Base-by-base conservation (phyloP, 2,888 invertebrate genomes). In the Amiota mariae region DNA sequence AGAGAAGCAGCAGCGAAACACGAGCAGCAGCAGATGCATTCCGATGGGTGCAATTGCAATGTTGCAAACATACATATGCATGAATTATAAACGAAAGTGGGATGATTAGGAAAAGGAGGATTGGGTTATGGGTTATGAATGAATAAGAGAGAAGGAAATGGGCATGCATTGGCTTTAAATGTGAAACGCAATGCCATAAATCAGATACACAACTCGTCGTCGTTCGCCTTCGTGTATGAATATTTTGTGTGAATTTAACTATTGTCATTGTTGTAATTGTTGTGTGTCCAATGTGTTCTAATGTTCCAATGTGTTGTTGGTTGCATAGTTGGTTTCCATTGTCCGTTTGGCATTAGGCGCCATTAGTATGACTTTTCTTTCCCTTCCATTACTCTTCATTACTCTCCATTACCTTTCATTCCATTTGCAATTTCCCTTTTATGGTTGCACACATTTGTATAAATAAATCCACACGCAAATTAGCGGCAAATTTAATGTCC, bases 391-490 rank as follows among this genome's bases (percentile, higher is more conserved):
- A 20, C 18, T 20, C 18, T 20, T 11, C 56, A 56, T 15, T 56
- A 3, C 18, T 13, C 3, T 15, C n/a, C 24, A 18, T 20, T 15
- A 11, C 59, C 0, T 59, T 59, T 59, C 24, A 24, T 59, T 4
- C 11, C 59, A 59, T 59, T 56, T 24, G 6, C 61, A 24, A 61
- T 61, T 63, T n/a, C 36, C 36, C 36, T 36, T 36, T 36, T 36
- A 36, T 36, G 36, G 36, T 36, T 36, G 36, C 15, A 54, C 13
- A 54, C 15, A 54, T 15, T 51, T 51, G n/a, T 51, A 51, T 51
- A 66, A 66, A 66, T 66, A 66, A 66, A 66, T 66, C 66, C 20
- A 49, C 66, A 66, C 48, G 66, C 66, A 66, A 66, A 66, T 66
- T 66, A 66, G 66, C 66, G 66, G 48, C 47, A 66, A 66, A 66